Base-by-base conservation (phyloP, 1,140 invertebrate genomes). In the Centruroides sculpturatus region DNA sequence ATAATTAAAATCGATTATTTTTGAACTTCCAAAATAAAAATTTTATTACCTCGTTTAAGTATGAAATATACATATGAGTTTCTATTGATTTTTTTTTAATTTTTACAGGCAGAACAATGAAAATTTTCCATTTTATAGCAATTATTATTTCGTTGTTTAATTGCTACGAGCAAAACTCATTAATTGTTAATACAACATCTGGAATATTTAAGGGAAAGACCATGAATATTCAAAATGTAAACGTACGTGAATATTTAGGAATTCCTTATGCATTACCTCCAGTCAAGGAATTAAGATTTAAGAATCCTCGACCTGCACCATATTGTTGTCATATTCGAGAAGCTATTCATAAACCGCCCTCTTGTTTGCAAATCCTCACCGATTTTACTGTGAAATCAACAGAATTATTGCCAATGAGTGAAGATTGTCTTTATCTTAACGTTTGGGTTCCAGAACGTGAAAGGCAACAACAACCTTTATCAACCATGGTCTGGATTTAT, bases 241-340 rank as follows among this genome's bases (percentile, higher is more conserved):
- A 41, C 7, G 86, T 95, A 1, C 87, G 93, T 71, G 84, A 87
- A 7, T 97, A 89, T 71, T 85, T 84, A 23, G 92, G 92, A 6
- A 92, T 98, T 61, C 94, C 93, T 1, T 97, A 90, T 73, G 92
- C 93, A 1, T 91, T 94, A 72, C 89, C 93, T 0, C 93, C 93
- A 0, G 55, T 83, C 8, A 90, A 89, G 1, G 82, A 87, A 47
- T 75, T 94, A 47, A 79, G 94, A 60, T 98, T 97, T 75, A 80
- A 84, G n/a, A 85, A 86, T 66, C 92, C 93, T 0, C 81, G 87
- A 49, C 85, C 89, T 8, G 81, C 85, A 52, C 85, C 89, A 61
- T 83, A 84, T 0, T 97, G 92, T 92, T 81, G 83, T 68, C 87
- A 86, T 1, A 80, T 90, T 0, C 76, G 85, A 11, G 59, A 64